Percentiles rank a stretch among this genome's conserved stretches.
Conservation (phyloP, 2,113 vertebrate genomes). For the Damaliscus lunatus region DNA sequence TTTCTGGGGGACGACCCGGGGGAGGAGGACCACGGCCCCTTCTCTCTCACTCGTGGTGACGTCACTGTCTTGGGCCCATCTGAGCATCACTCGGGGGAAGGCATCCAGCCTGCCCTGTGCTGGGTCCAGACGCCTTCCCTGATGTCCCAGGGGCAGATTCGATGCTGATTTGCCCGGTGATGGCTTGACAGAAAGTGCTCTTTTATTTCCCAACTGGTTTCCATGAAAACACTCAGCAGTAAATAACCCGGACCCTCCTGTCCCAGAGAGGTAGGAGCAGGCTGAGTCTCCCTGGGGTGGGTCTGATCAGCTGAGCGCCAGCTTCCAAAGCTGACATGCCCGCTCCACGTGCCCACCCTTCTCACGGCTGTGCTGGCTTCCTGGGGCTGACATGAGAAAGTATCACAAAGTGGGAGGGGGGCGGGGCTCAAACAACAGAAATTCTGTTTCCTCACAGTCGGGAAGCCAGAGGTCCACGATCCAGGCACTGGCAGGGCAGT, state of each 20-base stretch:
- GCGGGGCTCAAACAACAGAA: not conserved
- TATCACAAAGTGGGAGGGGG: rapidly evolving
- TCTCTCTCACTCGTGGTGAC: not conserved
- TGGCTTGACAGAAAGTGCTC: rapidly evolving
- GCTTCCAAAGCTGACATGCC: rapidly evolving
- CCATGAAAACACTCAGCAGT: not conserved
- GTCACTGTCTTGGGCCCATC: too few relatives aligned
- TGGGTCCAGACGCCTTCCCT: rapidly evolving
- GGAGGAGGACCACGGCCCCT: not conserved
- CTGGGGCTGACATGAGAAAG: rapidly evolving
- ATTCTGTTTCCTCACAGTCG: not conserved
- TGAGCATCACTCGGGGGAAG: not conserved
- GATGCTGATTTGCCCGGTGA: not conserved
- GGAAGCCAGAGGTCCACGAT: not conserved
- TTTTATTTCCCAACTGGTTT: not conserved
- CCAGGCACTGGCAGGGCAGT: rapidly evolving
- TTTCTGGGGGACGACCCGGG: not conserved
- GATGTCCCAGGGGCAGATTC: rapidly evolving
- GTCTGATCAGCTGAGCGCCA: rapidly evolving
- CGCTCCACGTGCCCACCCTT: rapidly evolving
- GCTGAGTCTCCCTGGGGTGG: rapidly evolving
- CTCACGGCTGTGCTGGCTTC: rapidly evolving
- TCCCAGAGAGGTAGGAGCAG: not conserved
- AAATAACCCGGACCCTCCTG: rapidly evolving
- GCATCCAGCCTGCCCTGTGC: not conserved